Evolutionary conservation across 1,140 invertebrate species (phyloP), one percentile per base, ranked within the genome.

Genomic region (Paraescarpia echinospica): DNA sequence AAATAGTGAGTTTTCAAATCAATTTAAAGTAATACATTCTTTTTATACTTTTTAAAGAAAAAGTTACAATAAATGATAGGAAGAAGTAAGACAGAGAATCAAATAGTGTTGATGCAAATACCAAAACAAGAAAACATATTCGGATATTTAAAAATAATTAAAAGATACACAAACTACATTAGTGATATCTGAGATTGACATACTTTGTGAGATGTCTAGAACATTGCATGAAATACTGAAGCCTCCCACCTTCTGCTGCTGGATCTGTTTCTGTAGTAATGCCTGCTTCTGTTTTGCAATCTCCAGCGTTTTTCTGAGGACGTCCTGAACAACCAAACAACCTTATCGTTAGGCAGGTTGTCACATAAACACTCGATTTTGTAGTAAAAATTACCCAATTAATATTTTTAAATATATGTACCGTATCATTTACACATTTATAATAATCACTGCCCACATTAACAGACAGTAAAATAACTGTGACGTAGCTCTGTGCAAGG

Each of bases 221-320:
- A 27, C 22, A 18, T 77, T 77, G 9, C 12, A 31, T 77, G 59
- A 77, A 77, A 77, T 77, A 77, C 59, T 77, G 59, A 77, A 22
- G 59, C 59, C 59, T 77, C 59, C 59, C 59, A 95, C 95, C 94
- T 96, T 97, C 94, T 98, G 97, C 94, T 98, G 97, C 31, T 97
- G 96, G 27, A 98, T 95, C 94, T 98, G 98, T 93, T 98, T 98
- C 92, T 98, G 97, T 6, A 98, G 94, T 33, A 98, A 95, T 93
- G 97, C 97, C 95, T 98, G 98, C 93, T 98, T 98, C 0, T 98
- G 96, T 94, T 98, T 97, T 18, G 97, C 97, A 90, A 98, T 96
- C 95, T 98, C 97, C 90, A 97, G 97, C 31, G 97, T 97, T 31
- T 98, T 96, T 94, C 98, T 98, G 5, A 97, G 94, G 18, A 97